Evolutionary conservation across 1,140 invertebrate species (phyloP).

Genomic region (Drosophila sucinea): DNA sequence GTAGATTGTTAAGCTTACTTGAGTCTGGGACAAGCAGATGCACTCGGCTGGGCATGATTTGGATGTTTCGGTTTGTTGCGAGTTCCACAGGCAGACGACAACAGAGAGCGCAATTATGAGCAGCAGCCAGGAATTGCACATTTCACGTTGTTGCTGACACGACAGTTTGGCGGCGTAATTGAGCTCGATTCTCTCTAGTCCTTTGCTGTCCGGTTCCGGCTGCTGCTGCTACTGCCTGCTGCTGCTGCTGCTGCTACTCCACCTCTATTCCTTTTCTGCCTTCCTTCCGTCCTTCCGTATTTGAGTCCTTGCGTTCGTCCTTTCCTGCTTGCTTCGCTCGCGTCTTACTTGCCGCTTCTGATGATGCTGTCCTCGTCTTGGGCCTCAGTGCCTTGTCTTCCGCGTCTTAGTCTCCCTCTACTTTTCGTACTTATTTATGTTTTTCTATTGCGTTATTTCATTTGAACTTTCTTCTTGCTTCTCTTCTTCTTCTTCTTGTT

Average conservation of each 20-base stretch:
- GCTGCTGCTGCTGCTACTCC: background rate
- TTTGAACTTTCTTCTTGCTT: constrained; percentile 63
- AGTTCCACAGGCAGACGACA: constrained; percentile 83
- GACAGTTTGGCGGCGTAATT: constrained; percentile 82
- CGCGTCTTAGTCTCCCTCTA: constrained; percentile 24
- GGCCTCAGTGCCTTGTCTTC: background rate
- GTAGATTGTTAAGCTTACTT: constrained; percentile 86
- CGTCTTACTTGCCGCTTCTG: too few species aligned
- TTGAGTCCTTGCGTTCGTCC: background rate
- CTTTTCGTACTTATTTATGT: constrained; percentile 69
- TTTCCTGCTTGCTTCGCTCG: constrained; percentile 9
- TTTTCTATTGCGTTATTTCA: constrained; percentile 81
- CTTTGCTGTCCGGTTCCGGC: constrained; percentile 32
- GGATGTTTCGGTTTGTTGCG: constrained; percentile 82
- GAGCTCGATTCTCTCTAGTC: constrained; percentile 73
- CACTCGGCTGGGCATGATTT: constrained; percentile 88
- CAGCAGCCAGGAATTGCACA: constrained; percentile 83
- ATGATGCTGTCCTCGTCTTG: background rate
- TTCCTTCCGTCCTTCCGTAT: constrained; percentile 9
- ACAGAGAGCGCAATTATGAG: constrained; percentile 82
- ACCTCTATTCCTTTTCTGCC: background rate
- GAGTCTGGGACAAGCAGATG: constrained; percentile 91
- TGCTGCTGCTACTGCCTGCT: constrained; percentile 21
- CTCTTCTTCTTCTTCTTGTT: constrained; percentile 8
- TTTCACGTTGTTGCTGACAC: constrained; percentile 83